A percentile compares a stretch with the other conserved stretches of the same genome.
These are phyloP conservation scores for Glossophaga mutica DNA, from an alignment of 2,797 vertebrate species.

Conservation along the genomic window DNA sequence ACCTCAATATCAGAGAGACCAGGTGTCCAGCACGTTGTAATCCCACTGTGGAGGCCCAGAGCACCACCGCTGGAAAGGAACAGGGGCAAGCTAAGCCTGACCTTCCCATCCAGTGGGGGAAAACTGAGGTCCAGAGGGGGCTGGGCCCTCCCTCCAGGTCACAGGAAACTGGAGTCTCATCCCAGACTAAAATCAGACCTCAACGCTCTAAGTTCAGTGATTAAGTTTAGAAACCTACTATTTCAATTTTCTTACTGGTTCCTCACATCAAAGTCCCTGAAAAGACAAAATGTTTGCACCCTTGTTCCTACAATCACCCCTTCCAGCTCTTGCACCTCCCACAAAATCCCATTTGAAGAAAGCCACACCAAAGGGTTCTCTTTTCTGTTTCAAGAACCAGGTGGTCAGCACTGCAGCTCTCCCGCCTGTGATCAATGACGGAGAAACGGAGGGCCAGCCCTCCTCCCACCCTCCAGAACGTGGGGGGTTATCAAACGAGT, in stretches of 20 bases:
- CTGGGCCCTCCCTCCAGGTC: not conserved
- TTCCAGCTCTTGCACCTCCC: not conserved
- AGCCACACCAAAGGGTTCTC: not conserved
- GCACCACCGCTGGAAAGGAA: not conserved
- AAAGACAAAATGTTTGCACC: not conserved
- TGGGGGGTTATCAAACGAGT: rapidly evolving
- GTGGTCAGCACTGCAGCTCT: not conserved
- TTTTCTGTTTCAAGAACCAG: not conserved
- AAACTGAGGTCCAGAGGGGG: not conserved
- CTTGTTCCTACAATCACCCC: not conserved
- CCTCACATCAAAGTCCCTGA: not conserved
- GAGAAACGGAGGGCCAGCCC: not conserved
- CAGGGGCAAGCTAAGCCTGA: not conserved
- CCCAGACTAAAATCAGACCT: not conserved
- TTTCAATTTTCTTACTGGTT: not conserved
- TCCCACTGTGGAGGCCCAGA: not conserved
- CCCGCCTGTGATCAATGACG: rapidly evolving
- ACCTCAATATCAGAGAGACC: not conserved
- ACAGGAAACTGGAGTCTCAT: not conserved
- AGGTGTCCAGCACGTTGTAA: not conserved
- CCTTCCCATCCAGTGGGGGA: not conserved
- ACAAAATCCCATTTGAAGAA: not conserved
- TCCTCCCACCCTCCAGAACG: not conserved
- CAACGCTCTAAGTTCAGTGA: not conserved
- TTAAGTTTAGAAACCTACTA: not conserved